A percentile compares a stretch with the other conserved stretches of the same genome.
These are phyloP conservation scores for Chascanopsetta lugubris DNA, from an alignment of 2,113 vertebrate species.

Conservation along the genomic window DNA sequence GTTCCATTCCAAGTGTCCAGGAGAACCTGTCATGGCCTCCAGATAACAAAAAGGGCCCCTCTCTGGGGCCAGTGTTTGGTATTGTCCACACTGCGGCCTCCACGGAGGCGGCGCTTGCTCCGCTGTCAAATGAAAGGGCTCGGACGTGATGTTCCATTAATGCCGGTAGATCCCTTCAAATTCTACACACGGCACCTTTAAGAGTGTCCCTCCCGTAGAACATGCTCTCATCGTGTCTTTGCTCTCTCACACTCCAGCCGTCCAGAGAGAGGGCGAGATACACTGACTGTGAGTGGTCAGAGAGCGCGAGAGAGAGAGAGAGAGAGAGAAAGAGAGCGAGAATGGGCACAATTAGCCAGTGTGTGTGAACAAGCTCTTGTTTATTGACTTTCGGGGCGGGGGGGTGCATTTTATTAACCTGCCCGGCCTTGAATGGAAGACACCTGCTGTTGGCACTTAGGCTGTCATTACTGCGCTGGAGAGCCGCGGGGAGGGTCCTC, in stretches of 20 bases:
- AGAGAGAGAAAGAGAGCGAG: conserved; percentile 23
- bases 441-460: conserved; percentile 84
- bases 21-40: no score
- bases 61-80: no score
- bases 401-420: conserved; percentile 84
- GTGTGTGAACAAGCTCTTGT: conserved; percentile 83
- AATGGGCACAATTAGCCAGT: conserved; percentile 78
- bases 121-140: no score
- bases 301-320: conserved; percentile 7
- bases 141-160: no score
- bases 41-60: no score
- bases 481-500: conserved; percentile 70
- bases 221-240: neutral
- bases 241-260: neutral
- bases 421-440: conserved; percentile 80
- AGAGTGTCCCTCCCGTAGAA: no score
- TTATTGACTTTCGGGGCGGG: conserved; percentile 80
- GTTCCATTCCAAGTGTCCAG: no score
- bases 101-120: no score
- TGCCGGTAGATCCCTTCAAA: no score
- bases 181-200: no score
- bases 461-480: conserved; percentile 71
- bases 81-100: no score
- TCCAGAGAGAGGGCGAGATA: neutral
- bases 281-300: conserved; percentile 6